Base-by-base conservation (phyloP, 2,888 invertebrate species). In the Anoncus sp. region DNA sequence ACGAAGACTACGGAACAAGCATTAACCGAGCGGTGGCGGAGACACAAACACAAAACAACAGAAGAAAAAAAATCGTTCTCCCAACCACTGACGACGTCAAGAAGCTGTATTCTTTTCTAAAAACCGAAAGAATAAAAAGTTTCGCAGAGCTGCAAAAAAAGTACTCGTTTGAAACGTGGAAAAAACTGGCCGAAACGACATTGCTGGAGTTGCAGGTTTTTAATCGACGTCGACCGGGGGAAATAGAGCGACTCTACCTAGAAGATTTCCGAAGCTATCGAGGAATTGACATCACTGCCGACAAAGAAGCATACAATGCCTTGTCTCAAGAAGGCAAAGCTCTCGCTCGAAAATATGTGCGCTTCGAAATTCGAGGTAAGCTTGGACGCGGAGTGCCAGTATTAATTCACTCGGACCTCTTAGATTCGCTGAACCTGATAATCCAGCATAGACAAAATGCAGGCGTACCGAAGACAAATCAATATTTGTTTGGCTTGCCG, bases 161-260 rank as follows among this genome's bases (percentile, higher is more conserved):
- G 27, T 83, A 57, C 51, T 63, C 73, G 0, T 60, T 45, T 18
- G 16, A 59, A 4, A n/a, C 20, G 1, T 85, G 84, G 84, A 38
- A 20, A n/a, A 27, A 66, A 14, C 62, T 85, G 3, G 79, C 80
- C 49, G 75, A 85, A 59, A 43, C 18, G n/a, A 76, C 77, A 2
- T 62, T 85, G 1, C 47, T 81, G 3, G 72, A 77, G 1, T 51
- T 84, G 3, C 82, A 82, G 57, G n/a, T 84, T 6, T 85, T 85
- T 45, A 84, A 85, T 73, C 82, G 83, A 22, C 80, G 84, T 5
- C 57, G 84, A 10, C 62, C 85, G 0, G 84, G 85, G 0, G 84
- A 85, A 65, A 77, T 82, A 1, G 82, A 85, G 69, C 40, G 83
- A 6, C 16, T 82, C 2, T 60, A 73, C 1, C 51, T 85, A 0